These are phyloP conservation scores for Acanthurus tractus DNA, from an alignment of 2,797 vertebrate species.

Conservation along the genomic window DNA sequence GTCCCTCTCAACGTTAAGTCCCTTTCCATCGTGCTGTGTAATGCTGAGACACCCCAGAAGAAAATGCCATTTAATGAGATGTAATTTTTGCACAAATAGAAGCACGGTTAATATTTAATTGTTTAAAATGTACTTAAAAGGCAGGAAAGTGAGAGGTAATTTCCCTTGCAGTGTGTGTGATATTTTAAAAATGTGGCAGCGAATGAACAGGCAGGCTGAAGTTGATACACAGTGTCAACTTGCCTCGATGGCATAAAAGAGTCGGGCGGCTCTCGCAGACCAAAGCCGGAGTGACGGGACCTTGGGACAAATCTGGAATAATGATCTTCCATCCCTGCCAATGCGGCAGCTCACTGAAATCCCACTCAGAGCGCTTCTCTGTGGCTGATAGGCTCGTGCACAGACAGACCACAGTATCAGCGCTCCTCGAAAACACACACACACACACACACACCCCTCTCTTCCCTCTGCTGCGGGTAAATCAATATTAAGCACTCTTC, in stretches of 20 bases:
- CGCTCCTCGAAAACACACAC: constrained; percentile 2
- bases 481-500: constrained; percentile 78
- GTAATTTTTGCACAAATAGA: not conserved
- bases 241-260: constrained; percentile 32
- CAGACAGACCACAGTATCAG: constrained; percentile 38
- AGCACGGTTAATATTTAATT: constrained; percentile 1
- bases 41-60: constrained; percentile 1
- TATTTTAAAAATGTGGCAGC: constrained; percentile 21
- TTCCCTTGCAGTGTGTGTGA: not conserved
- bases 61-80: constrained; percentile 15
- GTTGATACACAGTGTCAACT: constrained; percentile 28
- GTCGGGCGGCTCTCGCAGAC: constrained; percentile 13
- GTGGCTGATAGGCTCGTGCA: constrained; percentile 27
- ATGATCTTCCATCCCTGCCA: constrained; percentile 64
- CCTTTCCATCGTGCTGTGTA: constrained; percentile 7
- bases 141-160: not conserved
- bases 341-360: constrained; percentile 62
- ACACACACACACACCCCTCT: not conserved
- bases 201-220: constrained; percentile 24
- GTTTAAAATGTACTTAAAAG: not conserved
- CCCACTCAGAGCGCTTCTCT: constrained; percentile 50
- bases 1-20: not conserved
- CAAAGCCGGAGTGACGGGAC: constrained; percentile 61
- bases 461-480: constrained; percentile 46
- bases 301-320: constrained; percentile 70